Base-by-base conservation (phyloP, 2,888 invertebrate genomes). In the Pemphredon lugubris region DNA sequence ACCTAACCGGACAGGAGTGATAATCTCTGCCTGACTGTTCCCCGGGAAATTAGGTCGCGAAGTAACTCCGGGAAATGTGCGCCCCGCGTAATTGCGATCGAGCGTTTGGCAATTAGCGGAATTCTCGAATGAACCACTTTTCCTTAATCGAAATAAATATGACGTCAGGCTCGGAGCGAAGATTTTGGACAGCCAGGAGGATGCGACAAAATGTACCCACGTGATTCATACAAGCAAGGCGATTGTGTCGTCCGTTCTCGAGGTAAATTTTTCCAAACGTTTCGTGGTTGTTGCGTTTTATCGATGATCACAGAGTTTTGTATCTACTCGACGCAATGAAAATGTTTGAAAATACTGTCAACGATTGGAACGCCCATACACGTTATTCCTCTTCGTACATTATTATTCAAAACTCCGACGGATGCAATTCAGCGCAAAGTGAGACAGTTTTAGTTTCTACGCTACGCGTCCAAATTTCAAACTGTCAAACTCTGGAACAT, bases 101-200 rank as follows among this genome's bases (percentile, higher is more conserved):
- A n/a, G n/a, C n/a, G 9, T 18, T 16, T 42, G 4, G 20, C 5
- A 13, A 1, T 13, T n/a, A 9, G 37, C 37, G 37, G 7, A 2
- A 9, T 11, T 42, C 18, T 6, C 40, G 40, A 30, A 42, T n/a
- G n/a, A 14, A 40, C 45, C n/a, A 20, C 44, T 47, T 64, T 53
- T 70, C 71, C 75, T 81, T 82, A 58, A 69, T 58, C 13, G 2
- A 2, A 4, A 7, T 11, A 32, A 40, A 2, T 14, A 47, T 14
- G 18, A 47, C 60, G 44, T 42, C 53, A 88, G 88, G 54, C 81
- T 87, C 0, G 88, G 88, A 1, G 88, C 84, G 0, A 77, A 47
- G 37, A 44, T 85, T 1, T 70, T 87, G 13, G 57, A 55, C 4
- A 58, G 77, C 2, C 21, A n/a, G n/a, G n/a, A 48, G 0, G 70